Evolutionary conservation across 2,113 vertebrate genomes (phyloP).

Genomic region (Serinus canaria): DNA sequence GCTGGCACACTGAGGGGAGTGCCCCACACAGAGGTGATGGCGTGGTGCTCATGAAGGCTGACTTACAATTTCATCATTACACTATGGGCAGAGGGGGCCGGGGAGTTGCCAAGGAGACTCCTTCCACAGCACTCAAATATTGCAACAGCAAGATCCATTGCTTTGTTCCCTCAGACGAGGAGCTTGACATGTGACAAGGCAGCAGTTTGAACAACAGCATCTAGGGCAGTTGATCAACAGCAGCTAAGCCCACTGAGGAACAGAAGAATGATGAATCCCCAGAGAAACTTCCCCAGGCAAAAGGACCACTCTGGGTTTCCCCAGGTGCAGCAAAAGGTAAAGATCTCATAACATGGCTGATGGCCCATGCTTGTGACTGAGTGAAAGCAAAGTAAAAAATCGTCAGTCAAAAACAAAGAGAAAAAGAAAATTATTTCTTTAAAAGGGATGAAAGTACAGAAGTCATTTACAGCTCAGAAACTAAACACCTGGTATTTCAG

Average conservation of each 20-base stretch:
- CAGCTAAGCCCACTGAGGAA: not conserved
- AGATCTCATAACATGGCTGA: not conserved
- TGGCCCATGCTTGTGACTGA: not conserved
- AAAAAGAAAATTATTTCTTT: not conserved
- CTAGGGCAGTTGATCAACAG: not conserved
- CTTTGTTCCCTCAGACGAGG: not conserved
- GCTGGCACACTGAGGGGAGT: not conserved
- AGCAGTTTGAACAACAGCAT: not conserved
- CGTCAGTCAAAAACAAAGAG: not conserved
- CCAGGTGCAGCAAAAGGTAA: not conserved
- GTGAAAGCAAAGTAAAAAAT: not conserved
- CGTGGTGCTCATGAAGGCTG: not conserved
- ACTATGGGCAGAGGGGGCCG: not conserved
- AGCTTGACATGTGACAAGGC: not conserved
- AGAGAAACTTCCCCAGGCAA: not conserved
- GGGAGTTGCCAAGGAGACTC: not conserved
- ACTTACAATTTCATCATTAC: not conserved
- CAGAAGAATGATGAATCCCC: not conserved
- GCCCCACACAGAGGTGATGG: rapidly evolving
- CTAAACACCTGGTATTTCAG: not conserved
- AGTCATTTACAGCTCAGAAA: not conserved
- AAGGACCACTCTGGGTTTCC: not conserved
- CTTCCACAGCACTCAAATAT: not conserved
- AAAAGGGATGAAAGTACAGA: not conserved
- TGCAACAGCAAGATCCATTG: not conserved